Evolutionary conservation across 1,140 invertebrate species (phyloP).

Genomic region (Diorhabda elongata): DNA sequence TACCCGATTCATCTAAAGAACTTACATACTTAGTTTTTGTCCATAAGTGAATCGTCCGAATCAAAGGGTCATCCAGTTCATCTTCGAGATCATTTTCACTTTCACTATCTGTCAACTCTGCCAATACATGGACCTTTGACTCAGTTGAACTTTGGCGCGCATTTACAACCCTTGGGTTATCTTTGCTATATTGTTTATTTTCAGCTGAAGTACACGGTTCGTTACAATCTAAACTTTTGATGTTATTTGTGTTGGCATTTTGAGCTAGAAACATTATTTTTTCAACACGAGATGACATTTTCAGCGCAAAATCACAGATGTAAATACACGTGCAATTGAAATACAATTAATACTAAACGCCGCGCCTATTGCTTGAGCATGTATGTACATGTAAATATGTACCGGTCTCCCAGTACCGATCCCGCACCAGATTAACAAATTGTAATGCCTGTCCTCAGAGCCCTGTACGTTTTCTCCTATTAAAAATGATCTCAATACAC

Average conservation of each 20-base stretch:
- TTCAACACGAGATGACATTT: neutral
- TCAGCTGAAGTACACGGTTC: neutral
- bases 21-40: neutral
- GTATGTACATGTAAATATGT: neutral
- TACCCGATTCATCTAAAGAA: neutral
- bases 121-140: neutral
- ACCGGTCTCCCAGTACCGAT: too few species aligned
- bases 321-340: too few species aligned
- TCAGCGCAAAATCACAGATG: neutral
- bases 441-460: too few species aligned
- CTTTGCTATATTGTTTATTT: neutral
- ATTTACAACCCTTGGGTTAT: neutral
- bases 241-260: neutral
- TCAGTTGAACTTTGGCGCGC: neutral
- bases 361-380: neutral
- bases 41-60: too few species aligned
- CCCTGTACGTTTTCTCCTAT: too few species aligned
- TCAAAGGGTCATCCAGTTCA: too few species aligned
- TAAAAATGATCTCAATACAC: too few species aligned
- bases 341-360: too few species aligned
- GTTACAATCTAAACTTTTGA: neutral
- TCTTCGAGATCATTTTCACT: neutral
- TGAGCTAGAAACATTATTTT: neutral
- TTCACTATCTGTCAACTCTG: neutral
- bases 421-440: too few species aligned